phyloP scores from a whole-genome alignment of 2,797 vertebrate species.

The Acipenser transmontanus region DNA sequence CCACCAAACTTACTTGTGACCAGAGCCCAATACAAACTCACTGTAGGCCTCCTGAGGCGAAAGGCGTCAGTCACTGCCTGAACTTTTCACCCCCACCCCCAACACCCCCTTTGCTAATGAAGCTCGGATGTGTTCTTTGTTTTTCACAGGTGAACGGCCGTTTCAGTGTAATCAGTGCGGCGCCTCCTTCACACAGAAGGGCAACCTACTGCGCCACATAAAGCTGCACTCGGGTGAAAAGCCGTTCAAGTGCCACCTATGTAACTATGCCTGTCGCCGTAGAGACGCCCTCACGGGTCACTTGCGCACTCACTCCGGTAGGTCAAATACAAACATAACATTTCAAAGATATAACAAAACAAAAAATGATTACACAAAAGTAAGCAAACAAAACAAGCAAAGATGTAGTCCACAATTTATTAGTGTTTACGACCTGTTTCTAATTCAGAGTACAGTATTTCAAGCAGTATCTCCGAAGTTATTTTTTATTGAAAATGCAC shows the following conservation, averaged over 20 bases:
- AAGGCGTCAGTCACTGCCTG: background rate
- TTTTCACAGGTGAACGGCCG: conserved; percentile 80
- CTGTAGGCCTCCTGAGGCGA: too few species aligned
- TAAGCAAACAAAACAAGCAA: too few species aligned
- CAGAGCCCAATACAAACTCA: too few species aligned
- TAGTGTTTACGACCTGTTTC: too few species aligned
- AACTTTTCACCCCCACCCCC: background rate
- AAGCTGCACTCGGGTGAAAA: conserved; percentile 97
- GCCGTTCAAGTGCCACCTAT: conserved; percentile 97
- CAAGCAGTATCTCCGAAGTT: too few species aligned
- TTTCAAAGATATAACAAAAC: background rate
- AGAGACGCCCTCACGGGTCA: conserved; percentile 96
- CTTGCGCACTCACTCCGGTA: conserved; percentile 93
- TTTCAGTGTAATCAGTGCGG: conserved; percentile 98
- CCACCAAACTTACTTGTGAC: too few species aligned
- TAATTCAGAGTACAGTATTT: too few species aligned
- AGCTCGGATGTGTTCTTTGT: conserved; percentile 16
- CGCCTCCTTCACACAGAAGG: conserved; percentile 97
- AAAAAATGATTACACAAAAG: background rate
- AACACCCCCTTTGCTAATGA: too few species aligned
- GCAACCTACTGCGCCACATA: conserved; percentile 95
- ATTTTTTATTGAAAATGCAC: too few species aligned
- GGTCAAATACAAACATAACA: conserved; percentile 29
- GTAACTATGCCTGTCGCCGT: conserved; percentile 94
- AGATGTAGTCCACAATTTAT: too few species aligned